These are phyloP conservation scores for Rhingia rostrata DNA, from an alignment of 2,888 invertebrate species.

Conservation along the genomic window DNA sequence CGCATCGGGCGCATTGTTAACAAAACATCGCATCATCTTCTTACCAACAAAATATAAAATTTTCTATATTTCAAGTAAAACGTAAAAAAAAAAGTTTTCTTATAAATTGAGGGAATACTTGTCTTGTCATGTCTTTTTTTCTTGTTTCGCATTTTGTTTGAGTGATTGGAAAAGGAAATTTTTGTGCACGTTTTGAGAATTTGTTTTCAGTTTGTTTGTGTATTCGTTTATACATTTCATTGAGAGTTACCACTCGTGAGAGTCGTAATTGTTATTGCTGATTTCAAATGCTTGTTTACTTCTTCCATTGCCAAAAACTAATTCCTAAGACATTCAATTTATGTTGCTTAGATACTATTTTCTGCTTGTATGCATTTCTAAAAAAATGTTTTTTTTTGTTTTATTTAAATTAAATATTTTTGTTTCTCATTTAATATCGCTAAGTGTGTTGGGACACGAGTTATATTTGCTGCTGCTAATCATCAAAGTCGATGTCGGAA, in stretches of 20 bases:
- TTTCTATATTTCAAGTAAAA: conserved; percentile 53
- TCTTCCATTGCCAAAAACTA: conserved; percentile 32
- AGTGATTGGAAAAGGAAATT: conserved; percentile 40
- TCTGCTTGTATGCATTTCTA: conserved; percentile 56
- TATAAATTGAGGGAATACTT: conserved; percentile 23
- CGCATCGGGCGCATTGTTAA: conserved; percentile 32
- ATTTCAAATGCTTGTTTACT: conserved; percentile 12
- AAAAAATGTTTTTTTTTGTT: background rate
- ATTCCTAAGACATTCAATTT: conserved; percentile 33
- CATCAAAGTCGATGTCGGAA: conserved; percentile 85
- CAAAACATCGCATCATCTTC: conserved; percentile 47
- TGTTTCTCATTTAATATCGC: conserved; percentile 48
- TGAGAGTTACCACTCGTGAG: background rate
- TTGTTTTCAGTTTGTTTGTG: conserved; percentile 27
- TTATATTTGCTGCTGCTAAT: conserved; percentile 79
- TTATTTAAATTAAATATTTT: conserved; percentile 40
- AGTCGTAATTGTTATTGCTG: background rate
- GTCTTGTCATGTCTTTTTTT: conserved; percentile 53
- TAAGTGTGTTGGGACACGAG: conserved; percentile 25
- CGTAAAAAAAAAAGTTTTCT: conserved; percentile 36
- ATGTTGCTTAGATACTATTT: conserved; percentile 53
- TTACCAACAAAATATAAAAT: conserved; percentile 66
- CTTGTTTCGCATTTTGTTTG: conserved; percentile 27
- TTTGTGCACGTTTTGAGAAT: conserved; percentile 64
- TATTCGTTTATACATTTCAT: background rate